These are phyloP conservation scores for Remorina albescens DNA, from an alignment of 2,797 vertebrate genomes.

Conservation along the genomic window DNA sequence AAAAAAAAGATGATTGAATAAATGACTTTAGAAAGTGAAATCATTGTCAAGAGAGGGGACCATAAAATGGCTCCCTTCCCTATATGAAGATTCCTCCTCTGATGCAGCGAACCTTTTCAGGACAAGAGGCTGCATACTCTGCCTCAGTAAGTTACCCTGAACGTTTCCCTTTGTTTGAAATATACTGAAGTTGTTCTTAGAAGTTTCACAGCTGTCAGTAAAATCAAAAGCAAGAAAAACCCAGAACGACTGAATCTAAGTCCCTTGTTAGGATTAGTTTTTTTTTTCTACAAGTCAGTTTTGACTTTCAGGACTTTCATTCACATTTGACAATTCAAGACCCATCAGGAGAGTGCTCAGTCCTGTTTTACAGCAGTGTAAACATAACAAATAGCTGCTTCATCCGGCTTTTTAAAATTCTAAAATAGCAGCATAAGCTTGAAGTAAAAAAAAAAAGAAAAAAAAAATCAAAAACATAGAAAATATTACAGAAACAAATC, in stretches of 20 bases:
- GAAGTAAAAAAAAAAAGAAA: conserved; percentile 46
- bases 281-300: no score
- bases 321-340: conserved; percentile 25
- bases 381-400: conserved; percentile 48
- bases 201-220: conserved; percentile 19
- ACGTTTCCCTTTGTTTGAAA: conserved; percentile 8
- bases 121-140: neutral
- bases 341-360: conserved; percentile 27
- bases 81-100: neutral
- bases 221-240: conserved; percentile 3
- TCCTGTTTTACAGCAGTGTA: conserved; percentile 27
- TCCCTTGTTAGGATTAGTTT: neutral
- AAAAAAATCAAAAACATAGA: no score
- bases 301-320: neutral
- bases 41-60: neutral
- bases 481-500: conserved; percentile 39
- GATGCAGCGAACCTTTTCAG: neutral
- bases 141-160: neutral
- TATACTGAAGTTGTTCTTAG: neutral
- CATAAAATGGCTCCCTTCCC: neutral
- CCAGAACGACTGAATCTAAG: neutral
- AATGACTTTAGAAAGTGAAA: no score
- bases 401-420: conserved; percentile 25
- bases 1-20: no score
- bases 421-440: conserved; percentile 33